Base-by-base conservation (phyloP, 2,113 vertebrate genomes). In the Tor tambroides region DNA sequence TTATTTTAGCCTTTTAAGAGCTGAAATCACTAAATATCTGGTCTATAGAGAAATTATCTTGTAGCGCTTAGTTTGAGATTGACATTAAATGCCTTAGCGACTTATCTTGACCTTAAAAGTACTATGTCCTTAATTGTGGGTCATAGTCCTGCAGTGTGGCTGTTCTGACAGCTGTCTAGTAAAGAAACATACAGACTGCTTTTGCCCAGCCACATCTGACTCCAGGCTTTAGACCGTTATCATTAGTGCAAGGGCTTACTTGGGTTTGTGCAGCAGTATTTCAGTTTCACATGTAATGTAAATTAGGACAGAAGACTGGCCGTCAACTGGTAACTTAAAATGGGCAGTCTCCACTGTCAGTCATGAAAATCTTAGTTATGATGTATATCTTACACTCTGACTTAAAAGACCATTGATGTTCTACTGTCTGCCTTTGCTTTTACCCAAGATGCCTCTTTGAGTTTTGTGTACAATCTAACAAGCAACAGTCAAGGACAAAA, bases 151-250 rank as follows among this genome's bases (percentile, higher is more conserved):
- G 72, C 41, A 46, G 72, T 76, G 72, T 28, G 72, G 6, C 6
- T 17, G 38, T 46, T 76, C 41, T 76, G 72, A 26, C 72, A 76
- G 72, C 69, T 38, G 32, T 75, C 23, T 75, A 11, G 69, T 43
- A 46, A 46, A 75, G 38, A 46, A 75, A 11, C 5, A 75, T 12
- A 23, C 1, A 26, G 72, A 26, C 43, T 43, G 21, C 43, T 54
- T 19, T 51, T 51, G 15, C 46, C 43, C 75, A 54, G 26, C 26
- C 75, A 28, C 49, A 17, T 78, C 28, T 78, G 46, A n/a, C 76
- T 54, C 7, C 76, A 54, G 7, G 26, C 43, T 78, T 78, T 28
- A 30, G 0, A 54, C 46, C 1, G 1, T 26, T 54, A 15, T 51
- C 43, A 28, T 78, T 78, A 78, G 26, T 51, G 41, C 41, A 75